phyloP scores from a whole-genome alignment of 2,888 invertebrate genomes.

The Meghimatium bilineatum region DNA sequence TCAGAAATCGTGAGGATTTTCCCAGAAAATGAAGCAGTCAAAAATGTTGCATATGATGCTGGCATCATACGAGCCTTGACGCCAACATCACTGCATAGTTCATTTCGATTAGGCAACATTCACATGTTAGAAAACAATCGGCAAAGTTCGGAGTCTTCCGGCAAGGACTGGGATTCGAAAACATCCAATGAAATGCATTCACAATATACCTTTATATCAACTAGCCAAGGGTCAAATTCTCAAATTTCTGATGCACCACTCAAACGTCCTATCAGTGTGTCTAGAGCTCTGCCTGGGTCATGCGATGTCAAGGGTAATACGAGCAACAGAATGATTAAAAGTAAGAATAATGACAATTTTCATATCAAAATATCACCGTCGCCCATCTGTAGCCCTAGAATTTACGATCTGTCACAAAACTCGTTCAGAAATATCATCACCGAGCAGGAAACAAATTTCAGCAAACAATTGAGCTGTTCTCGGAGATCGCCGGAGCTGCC shows the following conservation, averaged over 20 bases:
- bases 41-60: not conserved
- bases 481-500: conserved; percentile 37
- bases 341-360: not conserved
- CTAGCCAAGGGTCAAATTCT: not conserved
- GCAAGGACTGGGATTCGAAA: not conserved
- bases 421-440: not conserved
- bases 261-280: not conserved
- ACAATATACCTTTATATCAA: not conserved
- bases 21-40: not conserved
- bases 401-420: too few species aligned
- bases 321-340: not conserved
- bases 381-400: not conserved
- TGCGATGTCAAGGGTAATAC: not conserved
- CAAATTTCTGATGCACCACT: not conserved
- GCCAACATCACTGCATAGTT: not conserved
- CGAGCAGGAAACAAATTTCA: not conserved
- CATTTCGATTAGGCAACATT: not conserved
- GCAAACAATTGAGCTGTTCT: not conserved
- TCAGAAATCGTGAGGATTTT: conserved; percentile 37
- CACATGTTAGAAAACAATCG: not conserved
- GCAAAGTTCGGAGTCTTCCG: not conserved
- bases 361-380: not conserved
- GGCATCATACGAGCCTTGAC: not conserved
- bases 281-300: not conserved
- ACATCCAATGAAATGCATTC: not conserved